Evolutionary conservation across 2,797 vertebrate genomes (phyloP), one percentile per base, ranked within the genome.

Genomic region (Eurystomus glaucurus): DNA sequence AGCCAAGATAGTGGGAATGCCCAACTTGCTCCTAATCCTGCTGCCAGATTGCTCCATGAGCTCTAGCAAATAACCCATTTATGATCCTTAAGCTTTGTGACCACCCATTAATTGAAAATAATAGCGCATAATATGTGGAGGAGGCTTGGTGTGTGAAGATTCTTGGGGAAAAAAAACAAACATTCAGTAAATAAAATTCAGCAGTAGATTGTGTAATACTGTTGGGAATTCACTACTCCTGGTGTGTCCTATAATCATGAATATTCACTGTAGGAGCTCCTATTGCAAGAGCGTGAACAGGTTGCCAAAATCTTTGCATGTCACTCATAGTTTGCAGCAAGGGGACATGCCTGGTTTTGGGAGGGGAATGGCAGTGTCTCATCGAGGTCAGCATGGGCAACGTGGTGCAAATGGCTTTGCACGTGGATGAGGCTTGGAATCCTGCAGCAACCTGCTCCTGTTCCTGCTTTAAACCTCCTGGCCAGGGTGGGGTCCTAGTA

Each of bases 1-100:
- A 93, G 64, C 74, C 88, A 69, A 77, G 89, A 85, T 20, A 88
- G 28, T 75, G 65, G 37, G 37, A 74, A 85, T 58, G 80, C 62
- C 75, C 77, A 80, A 77, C 43, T 75, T 68, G 55, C 57, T 86
- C 8, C 41, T 50, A 28, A 16, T 76, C 89, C 86, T 94, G 58
- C 69, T 93, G 88, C 69, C 66, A 78, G 82, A 45, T 70, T 95
- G 33, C 45, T 88, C 25, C 11, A 2, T 3, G 37, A 87, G 58
- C 58, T 65, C 50, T 46, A 60, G 70, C 58, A 77, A 82, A 55
- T 50, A 94, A 64, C 25, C 2, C 19, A 21, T 66, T 93, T 71
- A 41, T 28, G 74, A 58, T 65, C 43, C 58, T 61, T 48, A 33
- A 66, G 23, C 48, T 84, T 92, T 82, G 29, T 0, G 0, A 10